Percentiles rank a stretch among this genome's conserved stretches.
phyloP scores from a whole-genome alignment of 2,113 vertebrate genomes.

The Laticauda laticaudata region DNA sequence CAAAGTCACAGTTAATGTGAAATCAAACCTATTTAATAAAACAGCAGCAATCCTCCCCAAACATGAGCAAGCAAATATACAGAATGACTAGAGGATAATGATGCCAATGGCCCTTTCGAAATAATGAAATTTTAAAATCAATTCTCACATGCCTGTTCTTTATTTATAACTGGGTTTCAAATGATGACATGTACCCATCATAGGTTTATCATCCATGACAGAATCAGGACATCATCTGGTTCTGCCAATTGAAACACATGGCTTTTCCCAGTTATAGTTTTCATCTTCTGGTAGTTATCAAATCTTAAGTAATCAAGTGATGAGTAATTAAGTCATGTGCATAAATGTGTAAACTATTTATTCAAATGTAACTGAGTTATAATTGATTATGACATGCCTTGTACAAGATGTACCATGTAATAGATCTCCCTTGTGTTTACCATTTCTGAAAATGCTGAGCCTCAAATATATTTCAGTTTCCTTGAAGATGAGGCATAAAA shows the following conservation, averaged over 20 bases:
- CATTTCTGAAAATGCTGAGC: neutral
- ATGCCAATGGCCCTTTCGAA: neutral
- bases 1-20: neutral
- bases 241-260: neutral
- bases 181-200: neutral
- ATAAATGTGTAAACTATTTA: neutral
- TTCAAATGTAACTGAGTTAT: neutral
- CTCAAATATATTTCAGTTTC: neutral
- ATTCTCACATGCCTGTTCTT: neutral
- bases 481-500: neutral
- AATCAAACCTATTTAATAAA: neutral
- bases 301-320: neutral
- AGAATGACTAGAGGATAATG: neutral
- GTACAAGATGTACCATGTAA: neutral
- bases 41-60: too few relatives aligned
- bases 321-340: neutral
- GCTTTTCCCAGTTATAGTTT: neutral
- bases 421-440: neutral
- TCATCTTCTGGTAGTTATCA: neutral
- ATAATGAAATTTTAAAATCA: neutral
- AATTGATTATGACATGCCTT: neutral
- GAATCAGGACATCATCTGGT: neutral
- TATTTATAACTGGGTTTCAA: neutral
- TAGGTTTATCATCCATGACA: neutral
- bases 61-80: neutral